These are phyloP conservation scores for Bergia puertoricense DNA, from an alignment of 92 coral and sea anemone genomes.

Conservation along the genomic window DNA sequence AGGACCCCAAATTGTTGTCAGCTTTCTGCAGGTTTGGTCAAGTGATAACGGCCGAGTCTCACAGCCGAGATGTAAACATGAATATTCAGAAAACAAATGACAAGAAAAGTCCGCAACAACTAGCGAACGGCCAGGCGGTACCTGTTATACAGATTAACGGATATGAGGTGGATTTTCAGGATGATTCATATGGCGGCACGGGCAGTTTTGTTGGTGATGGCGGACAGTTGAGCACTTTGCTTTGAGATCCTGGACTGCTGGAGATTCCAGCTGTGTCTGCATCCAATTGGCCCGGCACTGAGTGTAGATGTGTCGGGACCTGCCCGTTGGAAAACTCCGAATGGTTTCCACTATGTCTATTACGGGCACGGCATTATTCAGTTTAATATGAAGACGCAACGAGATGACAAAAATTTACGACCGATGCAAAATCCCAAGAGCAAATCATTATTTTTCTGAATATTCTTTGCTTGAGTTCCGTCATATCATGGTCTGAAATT, in stretches of 20 bases:
- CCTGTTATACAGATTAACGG: constrained; percentile 41
- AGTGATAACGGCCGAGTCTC: constrained; percentile 13
- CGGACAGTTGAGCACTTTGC: constrained; percentile 32
- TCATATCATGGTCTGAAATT: too few relatives aligned
- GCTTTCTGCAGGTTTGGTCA: constrained; percentile 40
- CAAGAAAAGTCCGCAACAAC: not conserved
- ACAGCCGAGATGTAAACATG: constrained; percentile 10
- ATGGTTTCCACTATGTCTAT: too few relatives aligned
- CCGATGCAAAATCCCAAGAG: too few relatives aligned
- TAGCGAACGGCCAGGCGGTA: not conserved
- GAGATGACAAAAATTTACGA: too few relatives aligned
- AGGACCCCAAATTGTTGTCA: constrained; percentile 31
- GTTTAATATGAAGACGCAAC: too few relatives aligned
- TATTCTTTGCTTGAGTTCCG: too few relatives aligned
- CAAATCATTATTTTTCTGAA: too few relatives aligned
- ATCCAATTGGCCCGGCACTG: not conserved
- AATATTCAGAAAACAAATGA: not conserved
- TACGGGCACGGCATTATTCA: too few relatives aligned
- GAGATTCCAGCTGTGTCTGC: not conserved
- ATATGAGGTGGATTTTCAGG: constrained; percentile 18
- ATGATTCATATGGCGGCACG: constrained; percentile 10
- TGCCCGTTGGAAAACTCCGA: too few relatives aligned
- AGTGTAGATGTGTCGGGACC: too few relatives aligned
- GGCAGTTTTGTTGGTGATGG: not conserved
- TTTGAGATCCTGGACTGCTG: not conserved